Evolutionary conservation across 1,140 invertebrate genomes (phyloP).

Genomic region (Drosophila nebulosa): DNA sequence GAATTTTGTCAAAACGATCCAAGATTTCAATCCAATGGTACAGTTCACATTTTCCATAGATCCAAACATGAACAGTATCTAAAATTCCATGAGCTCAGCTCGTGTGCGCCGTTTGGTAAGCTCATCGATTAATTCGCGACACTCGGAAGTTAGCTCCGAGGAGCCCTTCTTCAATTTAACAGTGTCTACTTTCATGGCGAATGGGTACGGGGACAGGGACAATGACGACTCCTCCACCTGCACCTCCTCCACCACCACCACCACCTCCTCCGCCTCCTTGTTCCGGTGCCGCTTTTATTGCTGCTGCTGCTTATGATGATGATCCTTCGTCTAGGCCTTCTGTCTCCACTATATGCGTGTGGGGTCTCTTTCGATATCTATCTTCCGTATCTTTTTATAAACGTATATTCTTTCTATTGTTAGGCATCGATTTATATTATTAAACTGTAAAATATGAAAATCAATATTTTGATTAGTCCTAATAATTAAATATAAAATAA

Average conservation of each 20-base stretch:
- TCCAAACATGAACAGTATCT: slow-evolving; percentile 91
- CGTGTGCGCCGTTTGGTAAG: slow-evolving; percentile 86
- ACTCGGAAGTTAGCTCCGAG: slow-evolving; percentile 93
- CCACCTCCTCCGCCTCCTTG: neutral
- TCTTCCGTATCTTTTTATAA: neutral
- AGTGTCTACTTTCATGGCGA: slow-evolving; percentile 92
- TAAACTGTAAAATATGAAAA: slow-evolving; percentile 32
- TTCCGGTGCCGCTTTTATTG: neutral
- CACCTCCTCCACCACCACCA: slow-evolving; percentile 17
- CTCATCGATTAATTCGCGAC: slow-evolving; percentile 90
- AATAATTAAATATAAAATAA: neutral
- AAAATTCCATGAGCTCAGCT: slow-evolving; percentile 88
- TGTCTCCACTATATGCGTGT: neutral
- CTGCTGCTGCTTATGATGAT: neutral
- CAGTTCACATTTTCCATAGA: slow-evolving; percentile 94
- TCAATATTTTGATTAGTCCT: slow-evolving; percentile 45
- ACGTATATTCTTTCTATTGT: slow-evolving; percentile 20
- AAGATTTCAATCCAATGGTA: slow-evolving; percentile 95
- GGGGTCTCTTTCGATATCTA: neutral
- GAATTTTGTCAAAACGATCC: slow-evolving; percentile 91
- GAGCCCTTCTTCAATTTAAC: slow-evolving; percentile 93
- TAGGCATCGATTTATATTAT: slow-evolving; percentile 30
- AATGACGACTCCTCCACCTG: neutral
- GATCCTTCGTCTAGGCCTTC: neutral
- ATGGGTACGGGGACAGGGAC: slow-evolving; percentile 15